These are phyloP conservation scores for Pandemis heparana DNA, from an alignment of 2,888 invertebrate species.

Conservation along the genomic window DNA sequence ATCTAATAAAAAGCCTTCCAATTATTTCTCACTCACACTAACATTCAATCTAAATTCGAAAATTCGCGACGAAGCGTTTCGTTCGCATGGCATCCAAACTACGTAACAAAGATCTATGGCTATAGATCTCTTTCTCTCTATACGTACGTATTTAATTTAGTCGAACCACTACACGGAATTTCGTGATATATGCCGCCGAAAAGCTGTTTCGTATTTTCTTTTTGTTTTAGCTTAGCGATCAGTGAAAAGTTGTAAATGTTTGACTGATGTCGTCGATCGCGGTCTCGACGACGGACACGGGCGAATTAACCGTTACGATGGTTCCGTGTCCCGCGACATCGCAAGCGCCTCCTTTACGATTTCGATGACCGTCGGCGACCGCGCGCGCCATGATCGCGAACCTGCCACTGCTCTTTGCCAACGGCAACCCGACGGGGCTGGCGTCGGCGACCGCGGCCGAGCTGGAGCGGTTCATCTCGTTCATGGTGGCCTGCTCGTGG, in stretches of 20 bases:
- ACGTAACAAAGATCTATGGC: slow-evolving; percentile 53
- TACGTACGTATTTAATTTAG: slow-evolving; percentile 60
- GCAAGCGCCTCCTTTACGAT: slow-evolving; percentile 72
- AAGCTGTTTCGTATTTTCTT: slow-evolving; percentile 50
- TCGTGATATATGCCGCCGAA: slow-evolving; percentile 59
- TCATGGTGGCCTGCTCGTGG: slow-evolving; percentile 91
- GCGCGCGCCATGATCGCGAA: slow-evolving; percentile 88
- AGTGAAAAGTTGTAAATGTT: slow-evolving; percentile 54
- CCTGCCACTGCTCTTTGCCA: slow-evolving; percentile 89
- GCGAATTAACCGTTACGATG: slow-evolving; percentile 70
- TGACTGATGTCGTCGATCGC: slow-evolving; percentile 54
- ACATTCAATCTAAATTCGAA: slow-evolving; percentile 1
- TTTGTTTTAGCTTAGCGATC: slow-evolving; percentile 45
- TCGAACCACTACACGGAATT: slow-evolving; percentile 62
- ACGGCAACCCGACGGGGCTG: slow-evolving; percentile 89
- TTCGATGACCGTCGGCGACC: slow-evolving; percentile 79
- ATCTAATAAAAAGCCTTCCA: too few species aligned
- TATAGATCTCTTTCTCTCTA: slow-evolving; percentile 69
- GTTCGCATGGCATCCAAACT: slow-evolving; percentile 34
- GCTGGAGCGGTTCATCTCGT: slow-evolving; percentile 89
- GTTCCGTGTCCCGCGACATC: slow-evolving; percentile 65
- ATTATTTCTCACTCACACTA: not conserved
- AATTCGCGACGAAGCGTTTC: slow-evolving; percentile 26
- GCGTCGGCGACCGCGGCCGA: slow-evolving; percentile 87
- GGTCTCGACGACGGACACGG: slow-evolving; percentile 60